Evolutionary conservation across 2,113 vertebrate genomes (phyloP), one percentile per base, ranked within the genome.

Genomic region (Hymenochirus boettgeri): DNA sequence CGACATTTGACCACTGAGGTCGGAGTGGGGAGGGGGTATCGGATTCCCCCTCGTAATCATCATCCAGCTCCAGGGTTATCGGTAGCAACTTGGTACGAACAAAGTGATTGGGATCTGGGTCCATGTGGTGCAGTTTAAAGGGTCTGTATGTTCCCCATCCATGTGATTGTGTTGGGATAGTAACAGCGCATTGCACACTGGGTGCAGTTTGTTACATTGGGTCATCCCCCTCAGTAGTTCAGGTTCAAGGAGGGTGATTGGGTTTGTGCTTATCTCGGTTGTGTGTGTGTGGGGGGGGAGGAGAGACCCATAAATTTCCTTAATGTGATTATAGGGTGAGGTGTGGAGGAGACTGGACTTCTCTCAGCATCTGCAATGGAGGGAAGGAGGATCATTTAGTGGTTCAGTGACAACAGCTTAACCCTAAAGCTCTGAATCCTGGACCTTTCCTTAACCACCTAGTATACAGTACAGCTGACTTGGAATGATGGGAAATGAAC

Each of bases 71-170:
- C 35, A 4, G n/a, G 46, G 18, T 29, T 51, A 46, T 12, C 18
- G 51, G n/a, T n/a, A 65, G 46, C 52, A 56, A 65, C 53, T 65
- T 65, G n/a, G 62, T 23, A 22, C 21, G 35, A 65, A 65, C 48
- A 45, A 33, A 26, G 37, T 55, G 7, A 24, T 39, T 39, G 37
- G 22, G 23, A 11, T 18, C 8, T 10, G 13, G 31, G 54, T 7
- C 8, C 31, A 33, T 33, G 31, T 33, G 31, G 31, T 33, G 31
- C 31, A 33, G 31, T 33, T n/a, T 33, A 33, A 33, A 33, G 31
- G 29, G 19, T 29, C 26, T 5, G 21, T 52, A 12, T 23, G 11
- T 7, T 24, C 7, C 31, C 3, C 13, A 2, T 2, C 3, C 2
- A 17, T 42, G 37, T 42, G 5, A 5, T 10, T 42, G 37, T 42